Base-by-base conservation (phyloP, 1,140 invertebrate genomes). In the Cotesia chilonis region DNA sequence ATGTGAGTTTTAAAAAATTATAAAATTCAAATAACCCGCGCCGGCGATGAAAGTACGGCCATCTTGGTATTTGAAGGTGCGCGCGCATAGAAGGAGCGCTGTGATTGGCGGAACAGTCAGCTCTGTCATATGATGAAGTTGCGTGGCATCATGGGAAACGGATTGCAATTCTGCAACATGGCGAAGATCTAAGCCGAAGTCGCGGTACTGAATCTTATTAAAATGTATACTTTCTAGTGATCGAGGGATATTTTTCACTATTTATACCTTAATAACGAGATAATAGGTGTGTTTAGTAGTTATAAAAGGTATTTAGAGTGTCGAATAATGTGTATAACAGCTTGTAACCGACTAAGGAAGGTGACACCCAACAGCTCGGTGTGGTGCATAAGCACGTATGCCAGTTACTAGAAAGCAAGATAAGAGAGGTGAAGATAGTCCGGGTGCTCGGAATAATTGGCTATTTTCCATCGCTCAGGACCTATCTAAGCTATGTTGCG, bases 161-260 rank as follows among this genome's bases (percentile, higher is more conserved):
- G 76, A 83, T 81, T 79, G 78, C 72, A 79, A 82, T 82, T 80
- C 81, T 81, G 78, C 82, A 85, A 84, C 76, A 85, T 85, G 84
- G 84, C 83, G 82, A 79, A 71, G 69, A 74, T 82, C 75, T 82
- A 78, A 83, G 78, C 72, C 75, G 80, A 82, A 79, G 81, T 75
- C 74, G 82, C 78, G 81, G 79, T 77, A 77, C 78, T 79, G 78
- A 80, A 77, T 77, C 76, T 77, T 79, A 72, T 72, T 75, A 81
- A 82, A 80, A 85, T 84, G 81, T 80, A 77, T 76, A 74, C 77
- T 77, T 78, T 72, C 38, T 81, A 83, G 80, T 81, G 70, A 68
- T 78, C 72, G 55, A 68, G 73, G 74, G 63, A 28, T 41, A 63
- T 54, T n/a, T 75, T 76, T 68, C 74, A 72, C 65, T 74, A 28